A percentile compares a stretch with the other conserved stretches of the same genome.
These are phyloP conservation scores for Heterocephalus glaber DNA, from an alignment of 2,113 vertebrate species.

Conservation along the genomic window DNA sequence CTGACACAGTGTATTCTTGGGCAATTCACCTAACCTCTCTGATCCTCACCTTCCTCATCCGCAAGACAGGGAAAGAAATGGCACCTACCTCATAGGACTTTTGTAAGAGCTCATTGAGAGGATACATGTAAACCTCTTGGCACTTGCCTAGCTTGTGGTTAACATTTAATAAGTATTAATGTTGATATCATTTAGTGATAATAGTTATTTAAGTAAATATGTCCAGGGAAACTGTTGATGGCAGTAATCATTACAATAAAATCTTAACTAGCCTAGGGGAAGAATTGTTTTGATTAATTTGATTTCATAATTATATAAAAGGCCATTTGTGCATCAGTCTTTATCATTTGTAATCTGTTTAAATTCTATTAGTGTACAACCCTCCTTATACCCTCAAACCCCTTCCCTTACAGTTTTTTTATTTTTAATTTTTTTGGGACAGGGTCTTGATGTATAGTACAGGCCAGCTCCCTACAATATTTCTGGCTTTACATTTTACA, in stretches of 20 bases:
- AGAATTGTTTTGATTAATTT: slow-evolving; percentile 43
- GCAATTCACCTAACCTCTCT: slow-evolving; percentile 11
- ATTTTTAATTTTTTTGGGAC: neutral
- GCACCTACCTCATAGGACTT: neutral
- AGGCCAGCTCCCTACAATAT: neutral
- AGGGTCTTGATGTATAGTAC: neutral
- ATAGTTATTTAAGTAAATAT: slow-evolving; percentile 34
- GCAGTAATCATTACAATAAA: slow-evolving; percentile 30
- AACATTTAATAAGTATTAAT: slow-evolving; percentile 6
- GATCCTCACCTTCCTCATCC: neutral
- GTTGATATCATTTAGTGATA: slow-evolving; percentile 43
- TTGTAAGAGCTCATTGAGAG: neutral
- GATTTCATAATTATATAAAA: slow-evolving; percentile 44
- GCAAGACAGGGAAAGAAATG: neutral
- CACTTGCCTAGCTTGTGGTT: neutral
- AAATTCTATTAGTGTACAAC: neutral
- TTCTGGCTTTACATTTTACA: slow-evolving; percentile 27
- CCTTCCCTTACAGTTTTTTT: neutral
- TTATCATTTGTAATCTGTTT: slow-evolving; percentile 8
- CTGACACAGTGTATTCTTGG: neutral
- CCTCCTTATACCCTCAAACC: neutral
- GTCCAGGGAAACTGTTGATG: slow-evolving; percentile 1
- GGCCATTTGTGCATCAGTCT: neutral
- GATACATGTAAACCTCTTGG: neutral
- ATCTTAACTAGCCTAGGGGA: slow-evolving; percentile 15